A percentile compares a stretch with the other conserved stretches of the same genome.
Conservation (phyloP, 2,113 vertebrate species). For the Petrocephalus microphthalmus region DNA sequence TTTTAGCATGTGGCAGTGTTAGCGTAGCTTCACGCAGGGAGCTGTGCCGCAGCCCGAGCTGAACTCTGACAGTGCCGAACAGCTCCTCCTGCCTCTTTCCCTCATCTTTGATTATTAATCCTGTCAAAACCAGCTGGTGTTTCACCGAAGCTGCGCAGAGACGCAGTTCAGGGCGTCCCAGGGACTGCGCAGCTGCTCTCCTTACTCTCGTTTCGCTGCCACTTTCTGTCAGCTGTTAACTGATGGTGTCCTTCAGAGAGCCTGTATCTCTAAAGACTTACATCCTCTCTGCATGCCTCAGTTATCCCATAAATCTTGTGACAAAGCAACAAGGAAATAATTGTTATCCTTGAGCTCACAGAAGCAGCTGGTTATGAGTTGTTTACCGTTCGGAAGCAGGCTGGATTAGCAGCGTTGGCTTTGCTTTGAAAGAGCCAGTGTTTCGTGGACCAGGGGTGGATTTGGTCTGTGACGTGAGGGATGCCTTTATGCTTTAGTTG, state of each 20-base stretch:
- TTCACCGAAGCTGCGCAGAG: background rate
- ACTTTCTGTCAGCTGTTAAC: background rate
- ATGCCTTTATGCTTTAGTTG: background rate
- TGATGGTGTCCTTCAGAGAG: background rate
- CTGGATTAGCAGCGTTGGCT: background rate
- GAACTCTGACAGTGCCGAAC: too few species aligned
- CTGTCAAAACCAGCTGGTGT: background rate
- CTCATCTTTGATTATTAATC: background rate
- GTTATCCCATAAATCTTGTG: conserved; percentile 11
- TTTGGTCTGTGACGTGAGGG: background rate
- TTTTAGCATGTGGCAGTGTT: background rate
- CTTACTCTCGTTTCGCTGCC: background rate
- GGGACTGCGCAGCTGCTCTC: background rate
- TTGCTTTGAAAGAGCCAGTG: background rate
- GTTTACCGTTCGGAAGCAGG: background rate
- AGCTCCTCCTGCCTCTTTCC: background rate
- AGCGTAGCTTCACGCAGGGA: background rate
- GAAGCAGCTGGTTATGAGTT: background rate
- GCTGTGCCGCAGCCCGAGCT: background rate
- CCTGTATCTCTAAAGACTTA: background rate
- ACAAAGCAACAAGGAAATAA: conserved; percentile 3
- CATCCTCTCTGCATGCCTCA: background rate
- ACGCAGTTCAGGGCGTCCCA: background rate
- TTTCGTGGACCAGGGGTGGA: background rate
- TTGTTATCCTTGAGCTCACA: background rate